Evolutionary conservation across 2,113 vertebrate genomes (phyloP).

Genomic region (Brienomyrus longianalis): DNA sequence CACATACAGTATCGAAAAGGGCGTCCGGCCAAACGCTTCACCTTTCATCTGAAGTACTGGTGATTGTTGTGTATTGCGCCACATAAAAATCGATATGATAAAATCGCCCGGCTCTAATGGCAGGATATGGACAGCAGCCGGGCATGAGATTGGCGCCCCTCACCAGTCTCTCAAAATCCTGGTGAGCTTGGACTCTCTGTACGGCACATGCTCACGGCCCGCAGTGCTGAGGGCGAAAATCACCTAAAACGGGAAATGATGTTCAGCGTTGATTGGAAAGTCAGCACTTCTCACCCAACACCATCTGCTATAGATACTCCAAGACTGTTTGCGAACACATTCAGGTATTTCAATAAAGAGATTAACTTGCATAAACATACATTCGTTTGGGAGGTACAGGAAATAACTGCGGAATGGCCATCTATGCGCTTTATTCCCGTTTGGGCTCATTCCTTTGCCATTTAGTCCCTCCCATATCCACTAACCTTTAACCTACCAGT

Average conservation of each 20-base stretch:
- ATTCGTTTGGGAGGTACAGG: not conserved
- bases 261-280: not conserved
- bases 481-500: not conserved
- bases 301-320: too few relatives aligned
- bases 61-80: too few relatives aligned
- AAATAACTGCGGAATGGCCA: not conserved
- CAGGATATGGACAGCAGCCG: not conserved
- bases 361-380: not conserved
- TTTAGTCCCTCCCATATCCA: not conserved
- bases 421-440: not conserved
- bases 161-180: slow-evolving; percentile 46
- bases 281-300: too few relatives aligned
- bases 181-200: slow-evolving; percentile 50
- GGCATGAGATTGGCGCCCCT: not conserved
- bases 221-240: slow-evolving; percentile 43
- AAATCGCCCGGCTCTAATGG: too few relatives aligned
- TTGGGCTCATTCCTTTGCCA: not conserved
- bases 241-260: slow-evolving; percentile 34
- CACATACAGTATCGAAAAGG: too few relatives aligned
- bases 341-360: not conserved
- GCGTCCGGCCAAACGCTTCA: too few relatives aligned
- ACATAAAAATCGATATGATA: too few relatives aligned
- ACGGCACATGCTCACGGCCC: slow-evolving; percentile 42
- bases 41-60: too few relatives aligned
- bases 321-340: not conserved